These are phyloP conservation scores for Coremacera marginata DNA, from an alignment of 2,888 invertebrate genomes.

Conservation along the genomic window DNA sequence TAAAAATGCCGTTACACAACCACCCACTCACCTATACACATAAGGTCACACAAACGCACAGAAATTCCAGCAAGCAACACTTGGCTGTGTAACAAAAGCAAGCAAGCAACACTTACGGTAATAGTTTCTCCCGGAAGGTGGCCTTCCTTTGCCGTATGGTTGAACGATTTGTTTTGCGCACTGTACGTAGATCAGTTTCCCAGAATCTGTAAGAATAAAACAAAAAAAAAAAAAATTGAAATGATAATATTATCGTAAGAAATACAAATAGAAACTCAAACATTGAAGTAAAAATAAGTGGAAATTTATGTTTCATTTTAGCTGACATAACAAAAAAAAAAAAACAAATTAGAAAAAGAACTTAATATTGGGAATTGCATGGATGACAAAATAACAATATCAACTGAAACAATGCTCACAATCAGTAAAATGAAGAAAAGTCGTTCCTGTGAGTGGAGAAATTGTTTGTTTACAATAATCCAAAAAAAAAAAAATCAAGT, in stretches of 20 bases:
- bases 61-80: background rate
- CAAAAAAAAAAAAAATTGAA: slow-evolving; percentile 19
- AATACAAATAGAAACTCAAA: slow-evolving; percentile 6
- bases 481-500: too few species aligned
- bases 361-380: too few species aligned
- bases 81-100: background rate
- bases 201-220: slow-evolving; percentile 74
- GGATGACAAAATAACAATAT: too few species aligned
- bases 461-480: too few species aligned
- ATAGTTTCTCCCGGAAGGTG: slow-evolving; percentile 52
- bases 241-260: slow-evolving; percentile 18
- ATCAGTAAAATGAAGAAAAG: too few species aligned
- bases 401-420: too few species aligned
- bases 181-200: slow-evolving; percentile 84
- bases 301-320: background rate
- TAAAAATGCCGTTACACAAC: background rate
- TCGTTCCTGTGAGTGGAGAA: too few species aligned
- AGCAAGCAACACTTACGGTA: slow-evolving; percentile 53
- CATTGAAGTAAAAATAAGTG: background rate
- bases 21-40: background rate
- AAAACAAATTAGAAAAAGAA: too few species aligned
- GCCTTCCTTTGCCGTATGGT: slow-evolving; percentile 66
- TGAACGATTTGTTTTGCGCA: slow-evolving; percentile 77
- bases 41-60: background rate
- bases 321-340: too few species aligned